Evolutionary conservation across 1,140 invertebrate genomes (phyloP).

Genomic region (Drosophila asahinai): DNA sequence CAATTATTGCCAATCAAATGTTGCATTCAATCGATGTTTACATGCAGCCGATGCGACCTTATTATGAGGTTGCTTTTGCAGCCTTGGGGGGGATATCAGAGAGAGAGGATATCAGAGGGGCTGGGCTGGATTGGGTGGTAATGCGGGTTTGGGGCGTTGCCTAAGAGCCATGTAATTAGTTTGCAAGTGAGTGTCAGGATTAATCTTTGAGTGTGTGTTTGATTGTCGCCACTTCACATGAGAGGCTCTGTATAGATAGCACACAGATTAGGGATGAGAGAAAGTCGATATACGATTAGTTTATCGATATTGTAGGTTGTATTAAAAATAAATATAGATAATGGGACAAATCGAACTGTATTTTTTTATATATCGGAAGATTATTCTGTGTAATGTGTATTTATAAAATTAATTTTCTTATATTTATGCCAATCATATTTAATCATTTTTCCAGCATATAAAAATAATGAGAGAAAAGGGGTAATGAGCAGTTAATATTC

Average conservation of each 20-base stretch:
- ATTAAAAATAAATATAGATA: no score
- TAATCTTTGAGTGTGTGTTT: slow-evolving; percentile 83
- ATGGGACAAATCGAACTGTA: no score
- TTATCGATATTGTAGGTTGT: background rate
- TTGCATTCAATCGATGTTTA: slow-evolving; percentile 84
- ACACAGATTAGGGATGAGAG: background rate
- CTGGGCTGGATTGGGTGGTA: background rate
- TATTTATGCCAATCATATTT: no score
- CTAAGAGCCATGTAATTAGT: slow-evolving; percentile 83
- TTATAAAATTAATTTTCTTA: background rate
- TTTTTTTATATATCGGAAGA: background rate
- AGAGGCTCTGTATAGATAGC: slow-evolving; percentile 21
- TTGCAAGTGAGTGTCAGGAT: slow-evolving; percentile 83
- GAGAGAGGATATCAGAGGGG: slow-evolving; percentile 12
- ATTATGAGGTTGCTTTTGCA: slow-evolving; percentile 50
- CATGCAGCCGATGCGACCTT: slow-evolving; percentile 56
- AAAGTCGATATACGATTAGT: background rate
- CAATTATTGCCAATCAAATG: slow-evolving; percentile 85
- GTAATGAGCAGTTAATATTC: no score
- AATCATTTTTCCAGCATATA: no score
- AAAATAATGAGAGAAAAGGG: no score
- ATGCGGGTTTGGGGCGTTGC: slow-evolving; percentile 48
- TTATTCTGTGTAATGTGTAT: no score
- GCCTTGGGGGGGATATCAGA: slow-evolving; percentile 26
- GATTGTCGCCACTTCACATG: slow-evolving; percentile 75